Conservation (phyloP, 1,140 invertebrate species). For the Papilio xuthus region DNA sequence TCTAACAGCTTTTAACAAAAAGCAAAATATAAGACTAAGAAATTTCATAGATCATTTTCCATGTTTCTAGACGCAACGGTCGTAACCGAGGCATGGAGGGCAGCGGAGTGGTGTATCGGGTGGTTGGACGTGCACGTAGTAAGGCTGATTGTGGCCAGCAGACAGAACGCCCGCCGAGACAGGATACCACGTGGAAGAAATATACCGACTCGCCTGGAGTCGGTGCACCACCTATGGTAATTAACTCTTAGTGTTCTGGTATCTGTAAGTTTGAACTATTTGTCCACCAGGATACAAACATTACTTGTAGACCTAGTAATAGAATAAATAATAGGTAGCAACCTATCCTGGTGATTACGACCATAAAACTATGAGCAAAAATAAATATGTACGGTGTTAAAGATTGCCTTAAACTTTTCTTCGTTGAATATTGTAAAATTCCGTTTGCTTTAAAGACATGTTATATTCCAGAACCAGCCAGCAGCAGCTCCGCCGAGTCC, state of each 20-base stretch:
- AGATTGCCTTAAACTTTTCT: no score
- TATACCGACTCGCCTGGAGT: constrained; percentile 83
- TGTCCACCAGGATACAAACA: neutral
- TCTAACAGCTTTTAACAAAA: no score
- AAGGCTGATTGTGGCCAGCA: constrained; percentile 79
- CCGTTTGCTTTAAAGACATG: neutral
- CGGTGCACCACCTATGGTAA: constrained; percentile 78
- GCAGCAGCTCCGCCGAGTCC: constrained; percentile 77
- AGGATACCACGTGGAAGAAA: constrained; percentile 80
- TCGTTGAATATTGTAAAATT: no score
- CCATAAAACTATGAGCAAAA: no score
- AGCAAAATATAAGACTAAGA: no score
- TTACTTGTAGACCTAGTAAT: neutral
- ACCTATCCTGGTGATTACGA: no score
- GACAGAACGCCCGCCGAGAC: constrained; percentile 71
- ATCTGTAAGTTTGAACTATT: neutral
- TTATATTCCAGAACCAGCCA: constrained; percentile 64
- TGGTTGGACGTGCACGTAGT: constrained; percentile 69
- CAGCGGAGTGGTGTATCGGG: constrained; percentile 71
- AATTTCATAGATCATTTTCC: neutral
- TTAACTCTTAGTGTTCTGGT: constrained; percentile 11
- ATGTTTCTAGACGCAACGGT: constrained; percentile 58
- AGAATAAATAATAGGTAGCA: no score
- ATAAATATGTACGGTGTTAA: no score
- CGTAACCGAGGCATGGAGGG: constrained; percentile 74